Base-by-base conservation (phyloP, 2,888 invertebrate species). In the Creontiades dilutus region DNA sequence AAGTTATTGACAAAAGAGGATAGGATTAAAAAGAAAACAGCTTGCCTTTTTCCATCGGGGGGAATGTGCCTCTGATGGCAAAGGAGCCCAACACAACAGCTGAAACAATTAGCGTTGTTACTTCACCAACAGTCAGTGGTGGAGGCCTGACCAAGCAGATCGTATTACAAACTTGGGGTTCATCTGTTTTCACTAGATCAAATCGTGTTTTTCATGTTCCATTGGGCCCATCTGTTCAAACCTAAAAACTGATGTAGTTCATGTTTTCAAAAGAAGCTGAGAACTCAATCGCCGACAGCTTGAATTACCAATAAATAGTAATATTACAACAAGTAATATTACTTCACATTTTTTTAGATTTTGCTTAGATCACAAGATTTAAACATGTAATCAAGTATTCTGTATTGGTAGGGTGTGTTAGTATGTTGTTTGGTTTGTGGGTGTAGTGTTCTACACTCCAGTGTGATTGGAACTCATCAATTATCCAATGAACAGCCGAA, bases 31-130 rank as follows among this genome's bases (percentile, higher is more conserved):
- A n/a, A n/a, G n/a, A 52, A 52, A 3, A 57, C 16, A 57, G 57
- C n/a, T 16, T 57, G 19, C n/a, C n/a, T 57, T 57, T n/a, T n/a
- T n/a, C 57, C 57, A 5, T 52, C 11, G 16, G 11, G 2, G 13
- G 2, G 37, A 37, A 57, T 57, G 16, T 16, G 57, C 57, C n/a
- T 5, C 7, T 16, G 57, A n/a, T 5, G 7, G n/a, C 2, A 5
- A n/a, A 47, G 81, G 37, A 46, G 13, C 47, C 47, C 0, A 81
- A 37, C 16, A 81, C 48, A 81, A n/a, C 81, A 47, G 81, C 46
- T 48, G 81, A 19, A 48, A 47, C 81, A 47, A 81, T 81, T 81
- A 81, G 81, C 81, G 23, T 81, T 81, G 81, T 81, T 81, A 81
- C 81, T 81, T 81, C 16, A 76, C 76, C 3, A 76, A 76, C 27